Conservation (phyloP, 2,113 vertebrate species). For the Megalops atlanticus region DNA sequence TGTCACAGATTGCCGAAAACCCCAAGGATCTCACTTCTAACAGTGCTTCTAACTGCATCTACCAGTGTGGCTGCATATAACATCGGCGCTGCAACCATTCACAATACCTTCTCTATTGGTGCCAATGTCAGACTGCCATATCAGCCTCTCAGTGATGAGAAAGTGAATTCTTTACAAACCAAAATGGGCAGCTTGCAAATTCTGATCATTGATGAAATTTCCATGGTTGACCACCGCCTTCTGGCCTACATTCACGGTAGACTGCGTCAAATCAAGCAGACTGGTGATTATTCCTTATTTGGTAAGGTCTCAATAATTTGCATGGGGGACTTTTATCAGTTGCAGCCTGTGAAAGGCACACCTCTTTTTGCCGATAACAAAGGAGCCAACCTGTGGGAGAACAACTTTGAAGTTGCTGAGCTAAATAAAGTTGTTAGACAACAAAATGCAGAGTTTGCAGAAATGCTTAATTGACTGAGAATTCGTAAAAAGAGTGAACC, state of each 20-base stretch:
- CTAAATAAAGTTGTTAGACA: conserved; percentile 29
- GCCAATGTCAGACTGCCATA: neutral
- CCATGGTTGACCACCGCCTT: conserved; percentile 36
- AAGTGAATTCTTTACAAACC: conserved; percentile 15
- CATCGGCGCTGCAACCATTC: conserved; percentile 15
- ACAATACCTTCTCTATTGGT: conserved; percentile 12
- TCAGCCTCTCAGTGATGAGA: conserved; percentile 3
- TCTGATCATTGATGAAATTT: conserved; percentile 34
- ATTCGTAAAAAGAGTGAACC: neutral
- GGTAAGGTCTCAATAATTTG: conserved; percentile 17
- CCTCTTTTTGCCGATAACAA: neutral
- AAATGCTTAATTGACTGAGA: conserved; percentile 22
- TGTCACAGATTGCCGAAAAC: too few species aligned
- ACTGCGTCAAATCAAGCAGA: conserved; percentile 31
- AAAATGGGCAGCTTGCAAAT: neutral
- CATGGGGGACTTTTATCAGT: conserved; percentile 35
- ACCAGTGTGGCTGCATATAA: conserved; percentile 30
- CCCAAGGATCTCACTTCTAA: too few species aligned
- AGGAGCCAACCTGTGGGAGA: conserved; percentile 21
- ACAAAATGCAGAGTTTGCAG: conserved; percentile 22
- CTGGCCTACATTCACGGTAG: conserved; percentile 36
- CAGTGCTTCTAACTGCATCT: too few species aligned
- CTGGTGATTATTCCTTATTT: conserved; percentile 17
- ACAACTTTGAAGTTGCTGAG: conserved; percentile 21
- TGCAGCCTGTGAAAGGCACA: conserved; percentile 26